These are phyloP conservation scores for Germaria angustata DNA, from an alignment of 2,888 invertebrate species.

Conservation along the genomic window DNA sequence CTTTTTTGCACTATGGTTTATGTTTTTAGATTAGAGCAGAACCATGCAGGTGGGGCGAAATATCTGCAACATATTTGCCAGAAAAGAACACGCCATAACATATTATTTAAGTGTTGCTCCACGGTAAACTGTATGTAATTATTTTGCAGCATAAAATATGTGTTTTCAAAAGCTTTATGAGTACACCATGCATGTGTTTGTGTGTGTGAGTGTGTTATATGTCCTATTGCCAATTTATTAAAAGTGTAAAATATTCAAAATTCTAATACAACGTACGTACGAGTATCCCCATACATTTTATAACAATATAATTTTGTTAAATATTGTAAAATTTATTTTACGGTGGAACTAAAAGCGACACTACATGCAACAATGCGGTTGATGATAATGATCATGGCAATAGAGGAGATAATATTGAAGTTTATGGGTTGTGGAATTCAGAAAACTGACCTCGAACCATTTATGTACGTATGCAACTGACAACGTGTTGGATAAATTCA, in stretches of 20 bases:
- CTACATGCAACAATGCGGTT: background rate
- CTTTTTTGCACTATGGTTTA: too few relatives aligned
- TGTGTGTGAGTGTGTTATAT: too few relatives aligned
- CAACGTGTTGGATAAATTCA: background rate
- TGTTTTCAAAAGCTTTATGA: too few relatives aligned
- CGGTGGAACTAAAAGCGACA: background rate
- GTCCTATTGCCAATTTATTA: too few relatives aligned
- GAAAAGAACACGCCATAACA: too few relatives aligned
- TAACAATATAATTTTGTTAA: conserved; percentile 36
- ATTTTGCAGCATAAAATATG: too few relatives aligned
- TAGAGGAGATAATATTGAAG: background rate
- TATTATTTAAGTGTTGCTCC: too few relatives aligned
- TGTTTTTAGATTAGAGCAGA: too few relatives aligned
- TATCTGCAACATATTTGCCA: too few relatives aligned
- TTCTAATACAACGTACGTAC: background rate
- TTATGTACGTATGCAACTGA: conserved; percentile 18
- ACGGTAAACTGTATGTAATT: too few relatives aligned
- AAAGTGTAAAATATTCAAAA: background rate
- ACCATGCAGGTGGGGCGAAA: too few relatives aligned
- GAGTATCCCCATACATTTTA: background rate
- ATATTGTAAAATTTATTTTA: conserved; percentile 27
- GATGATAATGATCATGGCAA: background rate
- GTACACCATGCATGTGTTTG: too few relatives aligned
- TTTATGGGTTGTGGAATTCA: background rate
- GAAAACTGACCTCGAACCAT: background rate